A percentile compares a stretch with the other conserved stretches of the same genome.
Evolutionary conservation across 2,888 invertebrate species (phyloP).

Genomic region (Cryptophagus acutangulus): DNA sequence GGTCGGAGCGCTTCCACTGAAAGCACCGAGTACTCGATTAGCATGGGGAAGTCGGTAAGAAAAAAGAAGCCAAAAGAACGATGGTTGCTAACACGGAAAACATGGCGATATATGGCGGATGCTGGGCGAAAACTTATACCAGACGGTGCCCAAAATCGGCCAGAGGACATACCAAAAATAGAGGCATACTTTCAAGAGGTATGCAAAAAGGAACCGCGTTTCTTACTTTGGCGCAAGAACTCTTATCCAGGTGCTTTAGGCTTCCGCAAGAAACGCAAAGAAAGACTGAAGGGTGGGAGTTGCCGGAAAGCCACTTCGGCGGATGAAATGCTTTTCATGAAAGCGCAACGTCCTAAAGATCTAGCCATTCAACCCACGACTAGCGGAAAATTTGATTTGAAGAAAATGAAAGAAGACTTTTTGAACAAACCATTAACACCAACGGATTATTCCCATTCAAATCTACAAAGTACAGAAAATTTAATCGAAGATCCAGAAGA

Average conservation of each 20-base stretch:
- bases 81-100: conserved; percentile 83
- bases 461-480: conserved; percentile 26
- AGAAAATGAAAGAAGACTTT: conserved; percentile 64
- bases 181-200: conserved; percentile 82
- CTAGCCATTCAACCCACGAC: conserved; percentile 42
- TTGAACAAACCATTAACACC: conserved; percentile 51
- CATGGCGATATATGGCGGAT: conserved; percentile 91
- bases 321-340: conserved; percentile 55
- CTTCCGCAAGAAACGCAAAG: conserved; percentile 54
- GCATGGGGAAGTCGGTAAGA: conserved; percentile 56
- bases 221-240: conserved; percentile 76
- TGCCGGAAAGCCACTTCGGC: conserved; percentile 63
- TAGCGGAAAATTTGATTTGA: conserved; percentile 61
- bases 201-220: conserved; percentile 71
- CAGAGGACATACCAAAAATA: conserved; percentile 73
- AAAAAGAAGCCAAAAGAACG: conserved; percentile 67
- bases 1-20: conserved; percentile 48
- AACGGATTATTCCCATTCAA: conserved; percentile 18
- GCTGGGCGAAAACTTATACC: conserved; percentile 81
- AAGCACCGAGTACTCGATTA: conserved; percentile 46
- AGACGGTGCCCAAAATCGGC: conserved; percentile 68
- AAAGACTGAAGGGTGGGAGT: conserved; percentile 61
- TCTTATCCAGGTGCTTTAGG: conserved; percentile 72
- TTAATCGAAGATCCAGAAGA: conserved; percentile 45
- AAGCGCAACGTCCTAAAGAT: conserved; percentile 50